Base-by-base conservation (phyloP, 2,888 invertebrate genomes). In the Chouioia cunea region DNA sequence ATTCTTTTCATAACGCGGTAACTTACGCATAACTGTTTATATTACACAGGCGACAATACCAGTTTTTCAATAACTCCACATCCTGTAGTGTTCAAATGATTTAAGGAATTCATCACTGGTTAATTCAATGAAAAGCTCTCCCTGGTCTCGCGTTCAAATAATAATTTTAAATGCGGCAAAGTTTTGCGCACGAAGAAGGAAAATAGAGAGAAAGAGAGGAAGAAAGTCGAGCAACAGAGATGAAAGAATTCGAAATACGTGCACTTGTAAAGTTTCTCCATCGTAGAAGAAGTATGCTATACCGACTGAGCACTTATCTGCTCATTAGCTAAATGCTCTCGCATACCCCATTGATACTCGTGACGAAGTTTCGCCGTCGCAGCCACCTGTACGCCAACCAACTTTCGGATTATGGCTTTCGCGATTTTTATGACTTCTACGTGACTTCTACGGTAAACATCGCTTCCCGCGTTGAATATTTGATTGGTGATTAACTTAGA, bases 101-200 rank as follows among this genome's bases (percentile, higher is more conserved):
- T 36, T 10, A 36, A 36, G 4, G 6, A 36, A 36, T 36, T 36
- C 36, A 12, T 12, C 36, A 12, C 4, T 36, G 36, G 36, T 36
- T 36, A 52, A 62, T 62, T 62, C 62, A 62, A 62, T 62, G 52
- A 62, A 43, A 20, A 44, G 46, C 23, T 52, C 2, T 27, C 48
- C 16, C 8, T 16, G n/a, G 14, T 3, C 22, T 18, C 43, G 57
- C 62, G 68, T 63, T 57, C 50, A 52, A 50, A 69, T 69, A 69
- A 63, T 63, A 63, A 69, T 69, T 69, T 63, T 63, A 63, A 63
- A 57, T 46, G 63, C 44, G 18, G 10, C 36, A 50, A 63, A 69
- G 20, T 56, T 60, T 18, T 27, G 48, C 36, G 20, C n/a, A 53
- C 20, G 36, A 36, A 23, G 8, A 36, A 46, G 48, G 27, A 14